These are phyloP conservation scores for Polymixis lichenea DNA, from an alignment of 2,888 invertebrate species.

Conservation along the genomic window DNA sequence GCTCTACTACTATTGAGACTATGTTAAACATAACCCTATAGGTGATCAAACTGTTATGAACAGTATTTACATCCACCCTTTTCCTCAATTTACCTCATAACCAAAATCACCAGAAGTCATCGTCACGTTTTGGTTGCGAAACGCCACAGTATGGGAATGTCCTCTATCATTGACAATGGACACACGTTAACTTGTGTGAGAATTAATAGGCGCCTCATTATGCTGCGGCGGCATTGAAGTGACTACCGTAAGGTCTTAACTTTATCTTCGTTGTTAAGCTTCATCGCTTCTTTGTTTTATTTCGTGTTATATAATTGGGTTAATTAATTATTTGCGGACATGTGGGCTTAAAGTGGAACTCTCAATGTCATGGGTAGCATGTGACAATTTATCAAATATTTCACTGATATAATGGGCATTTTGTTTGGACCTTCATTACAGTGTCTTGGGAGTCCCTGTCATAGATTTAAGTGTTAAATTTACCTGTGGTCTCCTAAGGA, in stretches of 20 bases:
- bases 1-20: no score
- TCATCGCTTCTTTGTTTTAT: slow-evolving; percentile 50
- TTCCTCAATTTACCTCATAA: slow-evolving; percentile 23
- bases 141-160: slow-evolving; percentile 73
- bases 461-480: no score
- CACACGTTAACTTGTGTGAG: slow-evolving; percentile 73
- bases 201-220: slow-evolving; percentile 79
- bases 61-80: neutral
- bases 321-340: slow-evolving; percentile 33
- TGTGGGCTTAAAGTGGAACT: neutral
- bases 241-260: slow-evolving; percentile 62
- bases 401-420: neutral
- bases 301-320: slow-evolving; percentile 51
- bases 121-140: slow-evolving; percentile 78
- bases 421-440: no score
- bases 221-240: slow-evolving; percentile 73
- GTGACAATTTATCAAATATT: neutral
- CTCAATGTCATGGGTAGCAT: slow-evolving; percentile 2
- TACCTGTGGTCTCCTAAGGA: neutral
- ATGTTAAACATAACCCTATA: no score
- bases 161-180: slow-evolving; percentile 72
- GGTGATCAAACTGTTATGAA: neutral
- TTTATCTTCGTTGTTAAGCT: slow-evolving; percentile 56
- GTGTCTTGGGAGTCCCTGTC: no score
- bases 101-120: slow-evolving; percentile 57